phyloP scores from a whole-genome alignment of 2,888 invertebrate species.

The Ctena decussata region DNA sequence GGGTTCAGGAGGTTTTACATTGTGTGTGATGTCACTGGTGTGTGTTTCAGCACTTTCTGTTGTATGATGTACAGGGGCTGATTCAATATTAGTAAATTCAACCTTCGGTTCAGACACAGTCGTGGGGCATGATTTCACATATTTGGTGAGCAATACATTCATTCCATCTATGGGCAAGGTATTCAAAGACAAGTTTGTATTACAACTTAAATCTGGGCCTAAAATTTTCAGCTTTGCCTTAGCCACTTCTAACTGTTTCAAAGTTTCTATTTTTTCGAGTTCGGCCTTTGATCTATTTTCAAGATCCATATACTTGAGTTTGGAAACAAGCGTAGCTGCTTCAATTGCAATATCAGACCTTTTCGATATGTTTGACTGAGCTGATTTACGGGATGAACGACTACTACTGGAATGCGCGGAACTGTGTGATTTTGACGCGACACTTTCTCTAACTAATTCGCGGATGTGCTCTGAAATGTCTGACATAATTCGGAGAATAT shows the following conservation, averaged over 20 bases:
- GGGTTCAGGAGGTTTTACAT: no score
- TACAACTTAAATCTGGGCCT: background rate
- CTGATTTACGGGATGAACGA: background rate
- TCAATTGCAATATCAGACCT: slow-evolving; percentile 1
- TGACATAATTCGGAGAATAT: no score
- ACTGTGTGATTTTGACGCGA: no score
- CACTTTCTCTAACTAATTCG: no score
- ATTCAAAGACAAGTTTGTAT: background rate
- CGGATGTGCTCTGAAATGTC: no score
- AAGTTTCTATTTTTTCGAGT: slow-evolving; percentile 4
- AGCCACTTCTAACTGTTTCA: background rate
- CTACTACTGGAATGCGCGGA: background rate
- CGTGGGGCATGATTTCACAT: background rate
- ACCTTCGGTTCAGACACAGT: background rate
- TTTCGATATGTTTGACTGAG: background rate
- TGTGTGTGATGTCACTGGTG: background rate
- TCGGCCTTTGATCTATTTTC: slow-evolving; percentile 15
- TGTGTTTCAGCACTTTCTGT: background rate
- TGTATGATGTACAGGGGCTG: background rate
- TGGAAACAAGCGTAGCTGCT: background rate
- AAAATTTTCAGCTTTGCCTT: background rate
- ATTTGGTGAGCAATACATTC: background rate
- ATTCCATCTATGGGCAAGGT: background rate
- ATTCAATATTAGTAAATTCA: background rate
- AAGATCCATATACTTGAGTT: slow-evolving; percentile 16